phyloP scores from a whole-genome alignment of 2,113 vertebrate genomes.

The Ceyx melanurus region DNA sequence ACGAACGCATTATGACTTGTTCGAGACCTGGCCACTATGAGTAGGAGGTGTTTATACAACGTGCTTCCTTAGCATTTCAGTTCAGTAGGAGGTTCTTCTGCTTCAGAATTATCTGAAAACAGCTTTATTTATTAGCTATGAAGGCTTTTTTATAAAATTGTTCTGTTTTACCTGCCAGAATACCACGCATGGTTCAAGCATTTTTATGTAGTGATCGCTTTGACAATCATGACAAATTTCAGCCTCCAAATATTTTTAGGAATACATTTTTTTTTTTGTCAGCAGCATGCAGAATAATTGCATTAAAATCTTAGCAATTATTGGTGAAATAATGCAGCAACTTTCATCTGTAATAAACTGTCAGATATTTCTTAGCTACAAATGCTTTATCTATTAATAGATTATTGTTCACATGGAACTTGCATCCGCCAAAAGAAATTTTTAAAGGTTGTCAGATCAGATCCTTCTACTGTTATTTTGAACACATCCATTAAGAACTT shows the following conservation, averaged over 20 bases:
- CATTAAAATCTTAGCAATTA: background rate
- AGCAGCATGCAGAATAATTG: background rate
- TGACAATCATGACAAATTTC: background rate
- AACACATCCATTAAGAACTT: background rate
- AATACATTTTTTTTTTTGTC: background rate
- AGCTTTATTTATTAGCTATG: background rate
- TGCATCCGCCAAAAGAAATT: background rate
- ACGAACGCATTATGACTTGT: background rate
- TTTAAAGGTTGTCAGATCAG: background rate
- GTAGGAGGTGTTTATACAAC: background rate
- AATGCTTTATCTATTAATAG: background rate
- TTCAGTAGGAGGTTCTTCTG: background rate
- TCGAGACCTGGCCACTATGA: background rate
- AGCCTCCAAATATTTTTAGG: background rate
- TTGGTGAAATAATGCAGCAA: background rate
- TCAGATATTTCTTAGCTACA: background rate
- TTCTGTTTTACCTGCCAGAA: background rate
- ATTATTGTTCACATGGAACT: background rate
- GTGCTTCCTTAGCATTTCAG: background rate
- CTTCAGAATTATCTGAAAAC: conserved; percentile 1
- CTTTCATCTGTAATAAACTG: background rate
- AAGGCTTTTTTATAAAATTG: background rate
- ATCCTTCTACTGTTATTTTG: background rate
- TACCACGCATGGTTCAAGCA: background rate
- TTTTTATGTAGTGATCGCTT: background rate